A percentile compares a stretch with the other conserved stretches of the same genome.
Conservation (phyloP, 2,113 vertebrate species). For the Passer domesticus region DNA sequence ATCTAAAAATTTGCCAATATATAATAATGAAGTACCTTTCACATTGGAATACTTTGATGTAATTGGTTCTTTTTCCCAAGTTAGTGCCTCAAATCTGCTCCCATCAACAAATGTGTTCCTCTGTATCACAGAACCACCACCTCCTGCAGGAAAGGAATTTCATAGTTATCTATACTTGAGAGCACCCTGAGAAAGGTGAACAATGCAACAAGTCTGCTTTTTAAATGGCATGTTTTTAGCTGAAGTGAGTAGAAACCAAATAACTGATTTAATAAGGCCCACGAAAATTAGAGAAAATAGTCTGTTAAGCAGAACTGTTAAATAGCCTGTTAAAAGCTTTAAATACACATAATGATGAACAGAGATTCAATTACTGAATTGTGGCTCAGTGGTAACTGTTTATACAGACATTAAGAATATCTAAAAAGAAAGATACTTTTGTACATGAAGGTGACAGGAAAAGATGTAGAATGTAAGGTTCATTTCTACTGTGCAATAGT, state of each 20-base stretch:
- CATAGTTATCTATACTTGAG: neutral
- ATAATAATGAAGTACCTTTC: neutral
- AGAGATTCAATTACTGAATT: neutral
- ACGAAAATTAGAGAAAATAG: neutral
- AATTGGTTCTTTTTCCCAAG: neutral
- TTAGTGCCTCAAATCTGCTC: neutral
- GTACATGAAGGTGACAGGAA: neutral
- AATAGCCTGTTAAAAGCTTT: neutral
- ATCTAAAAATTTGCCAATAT: neutral
- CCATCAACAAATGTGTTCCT: neutral
- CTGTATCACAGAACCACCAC: neutral
- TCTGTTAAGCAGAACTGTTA: neutral
- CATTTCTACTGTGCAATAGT: neutral
- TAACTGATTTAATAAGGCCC: neutral
- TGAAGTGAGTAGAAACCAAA: neutral
- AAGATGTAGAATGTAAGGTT: neutral
- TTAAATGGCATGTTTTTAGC: neutral
- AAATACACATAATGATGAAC: neutral
- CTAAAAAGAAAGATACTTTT: neutral
- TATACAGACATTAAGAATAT: neutral
- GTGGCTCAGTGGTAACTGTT: neutral
- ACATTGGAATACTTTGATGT: neutral
- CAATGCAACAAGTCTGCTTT: neutral
- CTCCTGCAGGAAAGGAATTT: neutral
- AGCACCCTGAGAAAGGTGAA: neutral